Percentiles rank a stretch among this genome's conserved stretches.
Evolutionary conservation across 2,797 vertebrate species (phyloP).

Genomic region (Phaenicophaeus curvirostris): DNA sequence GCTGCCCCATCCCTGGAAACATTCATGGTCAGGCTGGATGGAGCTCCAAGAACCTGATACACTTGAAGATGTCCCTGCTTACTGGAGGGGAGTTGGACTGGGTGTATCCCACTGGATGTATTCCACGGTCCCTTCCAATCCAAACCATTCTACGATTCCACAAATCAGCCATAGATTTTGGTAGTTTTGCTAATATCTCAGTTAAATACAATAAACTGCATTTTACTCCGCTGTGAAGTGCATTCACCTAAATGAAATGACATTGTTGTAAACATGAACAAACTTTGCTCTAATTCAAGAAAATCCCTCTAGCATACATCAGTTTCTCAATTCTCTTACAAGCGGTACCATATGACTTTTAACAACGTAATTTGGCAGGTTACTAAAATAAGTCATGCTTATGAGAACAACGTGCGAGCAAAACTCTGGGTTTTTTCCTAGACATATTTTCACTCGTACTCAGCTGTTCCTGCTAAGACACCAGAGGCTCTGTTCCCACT

Average conservation of each 20-base stretch:
- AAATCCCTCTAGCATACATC: not conserved
- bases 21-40: no score
- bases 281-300: not conserved
- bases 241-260: not conserved
- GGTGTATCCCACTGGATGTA: no score
- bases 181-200: not conserved
- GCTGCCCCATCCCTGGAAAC: no score
- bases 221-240: not conserved
- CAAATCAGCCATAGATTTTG: not conserved
- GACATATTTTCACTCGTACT: not conserved
- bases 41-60: no score
- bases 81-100: no score
- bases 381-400: not conserved
- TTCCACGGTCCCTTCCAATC: no score
- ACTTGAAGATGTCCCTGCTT: no score
- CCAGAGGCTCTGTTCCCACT: not conserved
- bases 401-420: not conserved
- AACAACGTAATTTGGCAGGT: not conserved
- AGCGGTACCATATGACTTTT: not conserved
- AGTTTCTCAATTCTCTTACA: not conserved
- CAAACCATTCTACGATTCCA: no score
- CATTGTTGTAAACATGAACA: not conserved
- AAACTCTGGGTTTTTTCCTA: not conserved
- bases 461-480: not conserved
- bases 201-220: not conserved